Evolutionary conservation across 30 jellyfish, hydroid and myxozoan genomes (phyloP), one percentile per base, ranked within the genome.

Genomic region (Aurelia aurita complex sp. Pacific): DNA sequence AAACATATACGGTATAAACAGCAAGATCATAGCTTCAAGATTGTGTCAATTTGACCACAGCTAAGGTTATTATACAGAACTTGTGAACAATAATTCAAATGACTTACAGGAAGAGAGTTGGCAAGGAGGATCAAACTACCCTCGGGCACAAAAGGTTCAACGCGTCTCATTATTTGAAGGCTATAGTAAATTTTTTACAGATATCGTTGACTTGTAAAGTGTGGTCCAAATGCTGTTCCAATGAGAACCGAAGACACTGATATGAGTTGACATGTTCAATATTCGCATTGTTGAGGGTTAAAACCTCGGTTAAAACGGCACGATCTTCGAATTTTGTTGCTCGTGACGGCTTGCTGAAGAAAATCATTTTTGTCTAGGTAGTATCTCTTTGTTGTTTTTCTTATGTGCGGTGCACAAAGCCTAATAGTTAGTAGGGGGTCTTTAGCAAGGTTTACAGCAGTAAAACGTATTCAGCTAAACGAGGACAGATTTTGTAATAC

Each of bases 121-220:
- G 80, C 80, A n/a, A 70, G 80, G 61, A 15, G 80, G 80, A 70
- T 70, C 61, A 70, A 18, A 23, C 80, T 70, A 46, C 53, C 29
- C 80, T 40, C 61, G 11, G 80, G 80, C 46, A 70, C 53, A 50
- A 70, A 70, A 70, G 29, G 29, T 23, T 23, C 29, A 23, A 23
- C 29, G 29, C 29, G 29, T 23, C 29, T 23, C 29, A 23, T 18
- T 18, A 70, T 70, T 18, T 38, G 61, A 34, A 70, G 64, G 53
- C 80, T 65, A 70, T 40, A 50, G 64, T 70, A 50, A 70, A 1
- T 50, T 70, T 70, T 38, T 50, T n/a, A 50, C 80, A 70, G 61
- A 40, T 70, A 38, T 70, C 80, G 15, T 70, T 70, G 61, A 70
- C 46, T 7, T 40, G 80, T 40, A 16, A 40, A 70, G 19, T 2